Evolutionary conservation across 2,888 invertebrate species (phyloP).

Genomic region (Acanthacorydalis orientalis): DNA sequence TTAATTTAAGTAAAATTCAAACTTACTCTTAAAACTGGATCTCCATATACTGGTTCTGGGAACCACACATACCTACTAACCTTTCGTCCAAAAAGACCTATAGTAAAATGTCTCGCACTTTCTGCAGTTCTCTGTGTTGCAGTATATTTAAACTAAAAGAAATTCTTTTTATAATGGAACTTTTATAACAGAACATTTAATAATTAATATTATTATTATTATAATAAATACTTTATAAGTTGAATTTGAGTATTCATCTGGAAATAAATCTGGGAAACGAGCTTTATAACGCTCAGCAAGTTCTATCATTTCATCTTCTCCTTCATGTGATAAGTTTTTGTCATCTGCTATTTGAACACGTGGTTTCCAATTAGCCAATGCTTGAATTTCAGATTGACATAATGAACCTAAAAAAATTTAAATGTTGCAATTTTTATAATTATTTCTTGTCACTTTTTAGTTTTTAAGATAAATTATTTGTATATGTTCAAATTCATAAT

Average conservation of each 20-base stretch:
- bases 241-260: conserved; percentile 38
- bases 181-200: background rate
- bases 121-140: conserved; percentile 56
- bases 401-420: conserved; percentile 23
- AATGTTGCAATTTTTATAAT: no score
- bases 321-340: conserved; percentile 51
- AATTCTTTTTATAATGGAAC: no score
- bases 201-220: background rate
- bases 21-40: conserved; percentile 50
- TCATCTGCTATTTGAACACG: conserved; percentile 32
- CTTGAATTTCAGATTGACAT: conserved; percentile 24
- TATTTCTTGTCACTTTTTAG: no score
- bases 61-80: conserved; percentile 42
- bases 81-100: conserved; percentile 55
- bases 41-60: conserved; percentile 42
- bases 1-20: background rate
- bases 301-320: conserved; percentile 55
- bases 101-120: conserved; percentile 58
- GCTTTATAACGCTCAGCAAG: conserved; percentile 57
- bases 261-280: conserved; percentile 48
- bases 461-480: no score
- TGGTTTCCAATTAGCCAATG: conserved; percentile 41
- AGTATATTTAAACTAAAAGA: conserved; percentile 60
- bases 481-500: no score
- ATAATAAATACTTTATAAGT: conserved; percentile 32